Base-by-base conservation (phyloP, 2,113 vertebrate species). In the Eubucco bourcierii region DNA sequence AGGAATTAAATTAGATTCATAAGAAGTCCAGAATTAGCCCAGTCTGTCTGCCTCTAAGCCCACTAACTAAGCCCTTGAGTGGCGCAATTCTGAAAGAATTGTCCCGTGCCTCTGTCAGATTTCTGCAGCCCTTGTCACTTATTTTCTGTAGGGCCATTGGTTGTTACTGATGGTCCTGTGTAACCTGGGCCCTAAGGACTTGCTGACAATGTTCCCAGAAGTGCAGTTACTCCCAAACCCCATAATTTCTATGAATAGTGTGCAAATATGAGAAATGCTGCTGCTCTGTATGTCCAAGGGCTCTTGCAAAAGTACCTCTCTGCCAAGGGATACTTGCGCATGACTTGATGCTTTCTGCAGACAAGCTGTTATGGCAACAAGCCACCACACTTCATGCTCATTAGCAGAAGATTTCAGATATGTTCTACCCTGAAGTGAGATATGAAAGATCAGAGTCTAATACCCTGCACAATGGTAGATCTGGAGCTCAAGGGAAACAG, bases 1-100 rank as follows among this genome's bases (percentile, higher is more conserved):
- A 91, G 50, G 81, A 89, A 88, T 83, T 84, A 70, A 90, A 83
- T 91, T 81, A 78, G 58, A 61, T 66, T 94, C 58, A 68, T 1
- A 19, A 92, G 63, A 72, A 88, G 87, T 39, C 66, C 70, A 84
- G 80, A 96, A 83, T 90, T 72, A 90, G 68, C n/a, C 65, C 29
- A 52, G n/a, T 31, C 68, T 80, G 63, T 46, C 77, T 91, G 80
- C 58, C 66, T 78, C 29, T 65, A 75, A 88, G n/a, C 53, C 65
- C 60, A 44, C 50, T 33, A 27, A 56, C 37, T 28, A 85, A 87
- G 76, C 23, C 80, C 64, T 67, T 2, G 5, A 29, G 47, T 58
- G 60, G 47, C 0, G 1, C 34, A 84, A 66, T 84, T 92, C 39
- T 74, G 33, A 73, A 65, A 33, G 21, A 16, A 63, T 53, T 25